Evolutionary conservation across 2,888 invertebrate genomes (phyloP).

Genomic region (Drosophila buzzatii): DNA sequence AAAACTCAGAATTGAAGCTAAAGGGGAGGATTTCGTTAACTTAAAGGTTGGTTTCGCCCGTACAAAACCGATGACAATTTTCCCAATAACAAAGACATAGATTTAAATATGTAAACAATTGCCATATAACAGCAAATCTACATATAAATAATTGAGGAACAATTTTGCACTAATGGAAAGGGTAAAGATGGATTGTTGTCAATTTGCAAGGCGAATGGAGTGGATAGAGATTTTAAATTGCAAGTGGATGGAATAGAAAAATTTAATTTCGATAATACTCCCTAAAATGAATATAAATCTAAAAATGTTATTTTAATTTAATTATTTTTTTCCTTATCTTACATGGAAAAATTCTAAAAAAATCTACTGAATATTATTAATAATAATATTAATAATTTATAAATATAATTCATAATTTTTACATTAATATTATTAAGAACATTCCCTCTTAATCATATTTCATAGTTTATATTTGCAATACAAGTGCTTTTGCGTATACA

Average conservation of each 20-base stretch:
- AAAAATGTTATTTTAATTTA: no score
- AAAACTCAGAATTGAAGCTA: fast-evolving
- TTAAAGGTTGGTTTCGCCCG: neutral
- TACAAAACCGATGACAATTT: slow-evolving; percentile 25
- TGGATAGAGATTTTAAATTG: neutral
- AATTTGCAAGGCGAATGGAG: neutral
- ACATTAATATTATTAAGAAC: no score
- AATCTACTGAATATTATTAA: no score
- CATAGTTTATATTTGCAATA: no score
- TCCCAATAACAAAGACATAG: slow-evolving; percentile 12
- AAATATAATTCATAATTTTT: no score
- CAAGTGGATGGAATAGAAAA: neutral
- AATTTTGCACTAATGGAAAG: neutral
- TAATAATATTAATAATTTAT: no score
- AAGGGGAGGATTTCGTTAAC: slow-evolving; percentile 13
- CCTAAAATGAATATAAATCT: no score
- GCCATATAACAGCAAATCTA: slow-evolving; percentile 1
- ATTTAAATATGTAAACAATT: slow-evolving; percentile 20
- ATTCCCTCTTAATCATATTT: no score
- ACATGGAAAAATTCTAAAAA: no score
- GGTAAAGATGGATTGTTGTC: neutral
- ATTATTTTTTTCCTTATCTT: no score
- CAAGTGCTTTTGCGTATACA: no score
- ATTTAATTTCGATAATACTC: no score
- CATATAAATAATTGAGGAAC: slow-evolving; percentile 13